Evolutionary conservation across 2,888 invertebrate species (phyloP), one percentile per base, ranked within the genome.

Genomic region (Palloptera scutellata): DNA sequence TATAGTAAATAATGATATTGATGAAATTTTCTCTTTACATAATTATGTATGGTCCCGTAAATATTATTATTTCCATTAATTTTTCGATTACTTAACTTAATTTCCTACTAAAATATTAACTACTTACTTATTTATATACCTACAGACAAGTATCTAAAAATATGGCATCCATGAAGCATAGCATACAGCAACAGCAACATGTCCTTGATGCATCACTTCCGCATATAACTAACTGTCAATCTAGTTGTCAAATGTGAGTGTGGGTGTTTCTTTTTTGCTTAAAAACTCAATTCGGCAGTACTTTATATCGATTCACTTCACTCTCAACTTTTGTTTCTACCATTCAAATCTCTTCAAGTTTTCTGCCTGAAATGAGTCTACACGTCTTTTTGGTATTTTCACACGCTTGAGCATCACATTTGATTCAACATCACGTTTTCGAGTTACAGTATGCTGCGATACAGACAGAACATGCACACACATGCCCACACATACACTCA

Each of bases 381-480:
- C 82, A 81, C 81, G 81, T 80, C 78, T 79, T 80, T 79, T 78
- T 81, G 80, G 81, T 81, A 81, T 83, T 83, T 83, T 83, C 83
- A 83, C 83, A 83, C 82, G 83, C 83, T 79, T 82, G 83, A 83
- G 83, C 83, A 83, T 81, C 81, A 78, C 80, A 83, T 83, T 82
- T 81, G 83, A 83, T 83, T 83, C 83, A 79, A 76, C 78, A 78
- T 79, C 82, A 83, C 82, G 82, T 83, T 82, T 57, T 53, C n/a
- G 5, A 53, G 4, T 53, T 53, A 53, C 13, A 53, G 3, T n/a
- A 53, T 17, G 17, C 17, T 53, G 17, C 53, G 17, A 53, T 11
- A 17, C 17, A 30, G 48, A n/a, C 48, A 15, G 13, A 53, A 53
- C 53, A n/a, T 11, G 5, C 11, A 53, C 17, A 53, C 53, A 17